Evolutionary conservation across 2,113 vertebrate genomes (phyloP).

Genomic region (Callithrix jacchus): DNA sequence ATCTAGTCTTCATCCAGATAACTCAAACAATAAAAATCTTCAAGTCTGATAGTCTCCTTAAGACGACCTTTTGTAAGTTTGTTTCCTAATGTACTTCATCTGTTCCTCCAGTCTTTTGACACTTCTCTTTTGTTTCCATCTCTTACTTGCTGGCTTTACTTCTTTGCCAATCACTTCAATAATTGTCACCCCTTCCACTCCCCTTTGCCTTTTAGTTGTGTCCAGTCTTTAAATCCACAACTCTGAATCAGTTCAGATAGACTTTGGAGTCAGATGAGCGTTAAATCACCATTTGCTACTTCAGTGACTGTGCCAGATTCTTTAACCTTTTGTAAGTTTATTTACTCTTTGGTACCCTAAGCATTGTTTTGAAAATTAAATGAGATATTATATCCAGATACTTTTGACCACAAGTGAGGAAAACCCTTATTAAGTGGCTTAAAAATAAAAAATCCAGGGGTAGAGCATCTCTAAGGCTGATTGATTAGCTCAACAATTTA

Average conservation of each 20-base stretch:
- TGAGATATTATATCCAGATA: neutral
- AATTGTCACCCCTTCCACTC: neutral
- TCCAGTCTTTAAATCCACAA: neutral
- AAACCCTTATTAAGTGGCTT: neutral
- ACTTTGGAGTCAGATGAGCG: neutral
- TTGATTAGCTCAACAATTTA: neutral
- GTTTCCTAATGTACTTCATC: neutral
- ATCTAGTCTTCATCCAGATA: neutral
- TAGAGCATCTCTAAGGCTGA: neutral
- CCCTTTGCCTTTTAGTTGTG: neutral
- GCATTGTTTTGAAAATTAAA: slow-evolving; percentile 31
- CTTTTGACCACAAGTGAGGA: neutral
- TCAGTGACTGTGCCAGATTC: neutral
- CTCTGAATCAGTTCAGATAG: neutral
- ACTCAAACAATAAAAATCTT: neutral
- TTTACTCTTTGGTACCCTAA: slow-evolving; percentile 19
- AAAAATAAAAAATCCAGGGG: neutral
- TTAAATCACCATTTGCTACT: neutral
- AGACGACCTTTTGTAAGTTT: neutral
- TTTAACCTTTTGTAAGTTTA: neutral
- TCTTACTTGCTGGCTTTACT: neutral
- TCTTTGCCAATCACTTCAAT: neutral
- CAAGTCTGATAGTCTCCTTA: neutral
- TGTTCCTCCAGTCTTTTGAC: neutral
- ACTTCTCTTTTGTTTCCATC: neutral